Percentiles rank a stretch among this genome's conserved stretches.
phyloP scores from a whole-genome alignment of 2,113 vertebrate species.

The Mastomys coucha region DNA sequence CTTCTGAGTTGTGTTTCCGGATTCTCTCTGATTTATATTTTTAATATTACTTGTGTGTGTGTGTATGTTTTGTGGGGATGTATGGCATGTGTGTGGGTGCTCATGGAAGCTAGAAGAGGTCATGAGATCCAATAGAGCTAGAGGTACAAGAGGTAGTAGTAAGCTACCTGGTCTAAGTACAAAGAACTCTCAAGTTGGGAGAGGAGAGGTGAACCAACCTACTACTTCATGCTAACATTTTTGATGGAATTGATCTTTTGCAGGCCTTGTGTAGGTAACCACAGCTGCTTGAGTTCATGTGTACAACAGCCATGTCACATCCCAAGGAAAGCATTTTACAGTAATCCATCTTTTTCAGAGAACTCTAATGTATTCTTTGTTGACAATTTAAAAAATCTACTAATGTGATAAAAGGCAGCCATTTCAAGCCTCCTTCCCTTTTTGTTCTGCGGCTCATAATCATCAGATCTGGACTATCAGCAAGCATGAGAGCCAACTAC shows the following conservation, averaged over 20 bases:
- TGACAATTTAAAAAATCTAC: background rate
- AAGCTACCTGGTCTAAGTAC: background rate
- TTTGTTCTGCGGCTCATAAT: constrained; percentile 29
- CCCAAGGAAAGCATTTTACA: background rate
- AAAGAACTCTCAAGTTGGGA: background rate
- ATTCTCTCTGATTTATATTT: background rate
- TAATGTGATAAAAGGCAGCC: background rate
- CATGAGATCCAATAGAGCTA: background rate
- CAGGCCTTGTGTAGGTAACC: background rate
- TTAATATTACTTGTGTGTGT: background rate
- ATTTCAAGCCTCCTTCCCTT: constrained; percentile 1
- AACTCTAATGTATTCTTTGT: constrained; percentile 8
- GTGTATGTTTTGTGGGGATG: background rate
- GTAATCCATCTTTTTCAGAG: background rate
- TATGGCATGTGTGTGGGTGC: background rate
- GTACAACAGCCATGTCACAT: background rate
- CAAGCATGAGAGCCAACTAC: background rate
- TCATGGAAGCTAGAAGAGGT: background rate
- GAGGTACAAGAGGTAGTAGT: background rate
- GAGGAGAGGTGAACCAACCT: background rate
- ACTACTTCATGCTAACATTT: background rate
- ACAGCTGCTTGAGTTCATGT: background rate
- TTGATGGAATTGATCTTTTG: background rate
- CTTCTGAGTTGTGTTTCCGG: background rate
- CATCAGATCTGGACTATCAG: background rate